Evolutionary conservation across 2,113 vertebrate genomes (phyloP).

Genomic region (Mystacornis crossleyi): DNA sequence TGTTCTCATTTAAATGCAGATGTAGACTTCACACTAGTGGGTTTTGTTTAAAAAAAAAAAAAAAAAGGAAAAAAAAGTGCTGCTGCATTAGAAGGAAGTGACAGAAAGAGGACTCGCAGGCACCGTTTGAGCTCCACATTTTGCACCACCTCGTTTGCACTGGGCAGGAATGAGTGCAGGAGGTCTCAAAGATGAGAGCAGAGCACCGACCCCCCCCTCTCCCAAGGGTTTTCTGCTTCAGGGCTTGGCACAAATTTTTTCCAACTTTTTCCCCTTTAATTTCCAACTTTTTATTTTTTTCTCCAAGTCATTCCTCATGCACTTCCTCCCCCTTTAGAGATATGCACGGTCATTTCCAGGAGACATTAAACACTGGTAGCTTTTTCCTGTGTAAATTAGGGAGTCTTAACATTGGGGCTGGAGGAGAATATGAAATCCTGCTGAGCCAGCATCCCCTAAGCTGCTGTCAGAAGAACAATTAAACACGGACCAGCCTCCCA

Average conservation of each 20-base stretch:
- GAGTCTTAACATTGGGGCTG: background rate
- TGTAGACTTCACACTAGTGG: constrained; percentile 62
- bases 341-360: background rate
- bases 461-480: background rate
- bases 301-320: background rate
- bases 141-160: background rate
- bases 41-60: constrained; percentile 12
- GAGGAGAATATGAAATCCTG: background rate
- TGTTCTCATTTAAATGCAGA: constrained; percentile 77
- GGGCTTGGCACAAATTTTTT: background rate
- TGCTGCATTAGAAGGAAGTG: constrained; percentile 34
- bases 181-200: background rate
- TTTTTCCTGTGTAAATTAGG: constrained; percentile 36
- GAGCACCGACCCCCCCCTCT: background rate
- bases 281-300: background rate
- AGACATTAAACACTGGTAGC: background rate
- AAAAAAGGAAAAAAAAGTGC: background rate
- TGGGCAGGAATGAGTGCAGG: background rate
- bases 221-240: background rate
- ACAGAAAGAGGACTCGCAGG: background rate
- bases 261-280: background rate
- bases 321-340: constrained; percentile 33
- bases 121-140: background rate
- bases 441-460: constrained; percentile 19
- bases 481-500: background rate